Base-by-base conservation (phyloP, 2,113 vertebrate species). In the Cranoglanis bouderius region DNA sequence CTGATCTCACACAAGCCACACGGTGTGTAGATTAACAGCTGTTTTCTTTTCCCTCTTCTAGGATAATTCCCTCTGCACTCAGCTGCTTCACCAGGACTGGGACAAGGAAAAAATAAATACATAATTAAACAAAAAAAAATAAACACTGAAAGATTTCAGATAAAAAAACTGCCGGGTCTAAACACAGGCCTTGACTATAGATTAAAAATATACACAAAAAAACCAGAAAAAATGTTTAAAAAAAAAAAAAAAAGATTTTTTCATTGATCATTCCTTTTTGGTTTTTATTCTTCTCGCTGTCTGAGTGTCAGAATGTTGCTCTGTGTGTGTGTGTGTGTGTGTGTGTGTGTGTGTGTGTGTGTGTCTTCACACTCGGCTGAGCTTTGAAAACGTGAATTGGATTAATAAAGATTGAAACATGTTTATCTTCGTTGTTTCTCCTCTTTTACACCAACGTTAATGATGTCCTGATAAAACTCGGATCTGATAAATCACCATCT, bases 111-210 rank as follows among this genome's bases (percentile, higher is more conserved):
- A 80, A 95, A 95, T 96, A 96, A 96, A 94, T 96, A 96, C 96
- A 96, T 92, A 95, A 93, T 94, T 95, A 96, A 97, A 96, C 89
- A 92, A 95, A 94, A 94, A 94, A 96, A 97, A 95, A 93, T 81
- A 94, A 97, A 98, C 96, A 97, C 96, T 96, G 97, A 95, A 98
- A 95, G 96, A 96, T 97, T 96, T 95, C 95, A 97, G 96, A 97
- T 95, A 94, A 94, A 82, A 93, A 96, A 94, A 94, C 38, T 61
- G 95, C 96, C 97, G 21, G 97, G 96, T 92, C 96, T 95, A 94
- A 95, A 92, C 93, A 92, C 95, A 90, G 96, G 93, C 96, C 97
- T 97, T 95, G 97, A 97, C 97, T 96, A 96, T 19, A 82, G 81
- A 91, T 86, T 88, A 90, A 91, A 94, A 93, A n/a, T 90, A 92